Evolutionary conservation across 2,797 vertebrate genomes (phyloP).

Genomic region (Oreortyx pictus): DNA sequence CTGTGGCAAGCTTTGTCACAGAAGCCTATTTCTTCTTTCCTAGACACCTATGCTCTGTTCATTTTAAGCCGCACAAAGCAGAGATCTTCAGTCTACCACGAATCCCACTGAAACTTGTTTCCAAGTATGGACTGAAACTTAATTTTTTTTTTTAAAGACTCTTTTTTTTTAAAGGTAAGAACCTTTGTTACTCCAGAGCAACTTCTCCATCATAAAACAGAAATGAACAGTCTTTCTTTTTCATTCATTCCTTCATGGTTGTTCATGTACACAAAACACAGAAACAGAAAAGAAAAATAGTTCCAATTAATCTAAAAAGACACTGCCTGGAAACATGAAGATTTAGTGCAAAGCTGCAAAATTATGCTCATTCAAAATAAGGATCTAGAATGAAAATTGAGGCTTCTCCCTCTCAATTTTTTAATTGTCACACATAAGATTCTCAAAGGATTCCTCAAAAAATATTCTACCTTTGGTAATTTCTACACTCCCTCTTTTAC

Average conservation of each 20-base stretch:
- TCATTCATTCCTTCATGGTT: background rate
- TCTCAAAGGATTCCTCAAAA: slow-evolving; percentile 21
- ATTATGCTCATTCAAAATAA: background rate
- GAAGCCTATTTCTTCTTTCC: background rate
- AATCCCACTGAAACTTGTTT: background rate
- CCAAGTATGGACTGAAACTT: background rate
- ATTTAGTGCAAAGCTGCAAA: background rate
- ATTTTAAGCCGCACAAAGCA: background rate
- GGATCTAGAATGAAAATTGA: slow-evolving; percentile 4
- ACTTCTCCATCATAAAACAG: background rate
- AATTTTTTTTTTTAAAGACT: background rate
- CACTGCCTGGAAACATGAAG: background rate
- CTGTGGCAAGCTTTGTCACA: background rate
- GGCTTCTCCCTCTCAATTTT: background rate
- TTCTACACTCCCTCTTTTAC: background rate
- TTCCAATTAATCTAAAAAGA: slow-evolving; percentile 12
- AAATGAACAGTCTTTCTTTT: background rate
- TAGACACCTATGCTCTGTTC: background rate
- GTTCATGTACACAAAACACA: background rate
- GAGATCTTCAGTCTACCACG: background rate
- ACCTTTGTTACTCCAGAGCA: background rate
- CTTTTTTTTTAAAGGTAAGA: too few species aligned
- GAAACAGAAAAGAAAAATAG: background rate
- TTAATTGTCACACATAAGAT: background rate
- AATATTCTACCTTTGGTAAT: slow-evolving; percentile 14